phyloP scores from a whole-genome alignment of 2,113 vertebrate species.

The Hylia prasina region DNA sequence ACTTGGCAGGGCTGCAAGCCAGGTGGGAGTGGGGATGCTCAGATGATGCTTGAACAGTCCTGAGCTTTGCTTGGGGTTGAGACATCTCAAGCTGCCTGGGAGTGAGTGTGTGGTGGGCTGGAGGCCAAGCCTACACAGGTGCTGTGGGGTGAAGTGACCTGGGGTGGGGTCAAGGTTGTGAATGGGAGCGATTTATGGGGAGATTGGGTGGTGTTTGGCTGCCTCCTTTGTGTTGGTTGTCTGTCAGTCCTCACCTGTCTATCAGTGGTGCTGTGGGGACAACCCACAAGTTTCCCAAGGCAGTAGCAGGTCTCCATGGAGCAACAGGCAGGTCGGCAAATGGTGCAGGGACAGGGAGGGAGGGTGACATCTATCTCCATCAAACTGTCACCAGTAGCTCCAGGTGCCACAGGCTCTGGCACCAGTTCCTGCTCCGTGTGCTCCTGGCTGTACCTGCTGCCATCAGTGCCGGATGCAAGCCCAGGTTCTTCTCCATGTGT shows the following conservation, averaged over 20 bases:
- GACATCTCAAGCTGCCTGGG: background rate
- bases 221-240: background rate
- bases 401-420: background rate
- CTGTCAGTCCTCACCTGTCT: background rate
- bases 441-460: background rate
- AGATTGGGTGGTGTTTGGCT: background rate
- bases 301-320: background rate
- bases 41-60: background rate
- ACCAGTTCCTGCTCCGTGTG: background rate
- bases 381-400: background rate
- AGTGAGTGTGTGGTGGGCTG: background rate
- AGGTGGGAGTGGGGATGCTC: background rate
- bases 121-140: rapidly evolving
- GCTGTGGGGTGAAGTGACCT: background rate
- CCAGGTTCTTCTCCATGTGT: rapidly evolving
- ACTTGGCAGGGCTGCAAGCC: rapidly evolving
- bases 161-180: background rate
- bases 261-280: background rate
- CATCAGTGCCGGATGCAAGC: rapidly evolving
- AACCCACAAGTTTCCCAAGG: background rate
- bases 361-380: background rate
- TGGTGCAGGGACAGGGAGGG: background rate
- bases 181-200: rapidly evolving
- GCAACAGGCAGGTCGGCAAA: background rate
- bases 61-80: background rate